Evolutionary conservation across 2,888 invertebrate species (phyloP), one percentile per base, ranked within the genome.

Genomic region (Hymenopus coronatus): DNA sequence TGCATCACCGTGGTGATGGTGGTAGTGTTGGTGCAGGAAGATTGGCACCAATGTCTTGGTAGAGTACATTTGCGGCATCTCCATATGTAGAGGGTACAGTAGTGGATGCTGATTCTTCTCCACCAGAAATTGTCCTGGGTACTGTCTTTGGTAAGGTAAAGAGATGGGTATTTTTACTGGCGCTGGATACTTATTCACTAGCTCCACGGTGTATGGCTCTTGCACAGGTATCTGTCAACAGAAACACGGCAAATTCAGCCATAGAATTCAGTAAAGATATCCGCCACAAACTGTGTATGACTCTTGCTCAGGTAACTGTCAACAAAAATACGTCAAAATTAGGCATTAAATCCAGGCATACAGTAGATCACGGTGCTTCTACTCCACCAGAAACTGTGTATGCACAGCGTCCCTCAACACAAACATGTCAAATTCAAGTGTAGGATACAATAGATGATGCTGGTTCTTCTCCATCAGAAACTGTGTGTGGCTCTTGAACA

Each of bases 11-110:
- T 83, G 92, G 82, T 93, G 92, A 28, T 92, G 91, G 86, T 92
- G 92, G 87, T 92, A 92, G 86, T 93, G 92, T 6, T 92, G 90
- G 89, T 91, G 90, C 82, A 93, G 91, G 15, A 93, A 93, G 20
- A 95, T 93, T 88, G 94, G 94, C 82, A 94, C 94, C 89, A 94
- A 94, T 27, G 95, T 94, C 1, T 94, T 94, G 54, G 95, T 94
- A 89, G 94, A 94, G 82, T 93, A 88, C 33, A 89, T 89, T 14
- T 88, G 93, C 46, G 93, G 93, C 90, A 93, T 92, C 28, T 93
- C 91, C 84, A 92, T 92, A 14, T 92, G 91, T 70, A 90, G 91
- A 30, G 92, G 89, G n/a, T 85, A 83, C 3, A 89, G 92, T 8
- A 92, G 92, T 82, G 91, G 91, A 70, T 93, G 94, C 91, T 95